phyloP scores from a whole-genome alignment of 2,797 vertebrate genomes.

The Jordanella pulchra region DNA sequence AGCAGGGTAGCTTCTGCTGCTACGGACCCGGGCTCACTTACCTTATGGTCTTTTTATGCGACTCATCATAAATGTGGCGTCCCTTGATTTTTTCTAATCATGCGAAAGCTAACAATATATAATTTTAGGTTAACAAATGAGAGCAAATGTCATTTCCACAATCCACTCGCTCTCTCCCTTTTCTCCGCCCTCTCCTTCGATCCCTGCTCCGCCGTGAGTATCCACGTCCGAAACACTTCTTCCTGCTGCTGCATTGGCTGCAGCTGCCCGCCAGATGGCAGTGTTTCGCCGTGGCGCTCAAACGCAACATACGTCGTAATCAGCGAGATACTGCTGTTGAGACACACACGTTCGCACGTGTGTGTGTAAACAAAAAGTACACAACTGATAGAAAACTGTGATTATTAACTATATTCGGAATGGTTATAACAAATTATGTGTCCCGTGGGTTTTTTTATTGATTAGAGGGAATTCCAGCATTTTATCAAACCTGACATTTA shows the following conservation, averaged over 20 bases:
- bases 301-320: not conserved
- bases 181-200: constrained; percentile 62
- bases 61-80: not conserved
- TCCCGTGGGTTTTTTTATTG: not conserved
- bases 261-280: constrained; percentile 43
- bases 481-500: not conserved
- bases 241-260: constrained; percentile 14
- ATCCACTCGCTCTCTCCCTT: constrained; percentile 36
- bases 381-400: not conserved
- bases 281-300: not conserved
- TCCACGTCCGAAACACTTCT: constrained; percentile 65
- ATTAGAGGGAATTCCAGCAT: not conserved
- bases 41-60: constrained; percentile 30
- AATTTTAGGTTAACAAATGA: constrained; percentile 4
- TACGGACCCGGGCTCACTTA: constrained; percentile 34
- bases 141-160: constrained; percentile 31
- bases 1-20: constrained; percentile 43
- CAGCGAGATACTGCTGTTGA: not conserved
- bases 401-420: not conserved
- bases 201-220: constrained; percentile 29
- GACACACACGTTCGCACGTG: not conserved
- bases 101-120: not conserved
- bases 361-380: not conserved
- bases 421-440: not conserved
- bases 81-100: not conserved